These are phyloP conservation scores for Lasioglossum albipes DNA, from an alignment of 1,140 invertebrate genomes.

Conservation along the genomic window DNA sequence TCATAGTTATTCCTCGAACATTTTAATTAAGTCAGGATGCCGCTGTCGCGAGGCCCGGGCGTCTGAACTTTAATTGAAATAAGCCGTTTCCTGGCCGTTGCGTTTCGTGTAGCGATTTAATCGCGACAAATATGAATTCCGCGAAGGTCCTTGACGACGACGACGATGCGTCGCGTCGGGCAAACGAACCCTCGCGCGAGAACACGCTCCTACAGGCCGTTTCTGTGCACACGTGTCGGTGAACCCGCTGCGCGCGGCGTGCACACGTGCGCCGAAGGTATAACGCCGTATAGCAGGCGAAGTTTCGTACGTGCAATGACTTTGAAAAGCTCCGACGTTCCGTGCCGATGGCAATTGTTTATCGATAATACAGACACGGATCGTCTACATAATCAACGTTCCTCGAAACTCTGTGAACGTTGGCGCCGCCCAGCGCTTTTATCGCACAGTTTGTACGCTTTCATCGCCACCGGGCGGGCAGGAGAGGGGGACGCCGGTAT, in stretches of 20 bases:
- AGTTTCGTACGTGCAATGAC: constrained; percentile 11
- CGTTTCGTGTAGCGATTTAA: constrained; percentile 25
- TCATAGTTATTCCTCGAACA: constrained; percentile 11
- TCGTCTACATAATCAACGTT: constrained; percentile 35
- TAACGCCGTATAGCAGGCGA: background rate
- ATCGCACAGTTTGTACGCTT: constrained; percentile 1
- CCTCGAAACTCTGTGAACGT: constrained; percentile 18
- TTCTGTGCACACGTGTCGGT: background rate
- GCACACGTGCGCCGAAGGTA: background rate
- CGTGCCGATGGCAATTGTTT: constrained; percentile 35
- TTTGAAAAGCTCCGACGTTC: constrained; percentile 19
- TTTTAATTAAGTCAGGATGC: constrained; percentile 52
- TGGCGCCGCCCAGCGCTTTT: constrained; percentile 9
- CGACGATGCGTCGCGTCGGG: background rate
- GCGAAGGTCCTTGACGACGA: background rate
- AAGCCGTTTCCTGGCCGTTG: background rate
- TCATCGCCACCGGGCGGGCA: background rate
- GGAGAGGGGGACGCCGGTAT: background rate
- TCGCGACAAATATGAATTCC: constrained; percentile 37
- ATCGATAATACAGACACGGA: constrained; percentile 33
- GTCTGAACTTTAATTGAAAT: constrained; percentile 33
- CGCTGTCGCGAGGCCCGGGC: background rate
- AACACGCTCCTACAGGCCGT: background rate
- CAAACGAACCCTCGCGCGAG: constrained; percentile 16
- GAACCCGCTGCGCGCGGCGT: background rate